Evolutionary conservation across 2,888 invertebrate species (phyloP).

Genomic region (Phengaris alcon): DNA sequence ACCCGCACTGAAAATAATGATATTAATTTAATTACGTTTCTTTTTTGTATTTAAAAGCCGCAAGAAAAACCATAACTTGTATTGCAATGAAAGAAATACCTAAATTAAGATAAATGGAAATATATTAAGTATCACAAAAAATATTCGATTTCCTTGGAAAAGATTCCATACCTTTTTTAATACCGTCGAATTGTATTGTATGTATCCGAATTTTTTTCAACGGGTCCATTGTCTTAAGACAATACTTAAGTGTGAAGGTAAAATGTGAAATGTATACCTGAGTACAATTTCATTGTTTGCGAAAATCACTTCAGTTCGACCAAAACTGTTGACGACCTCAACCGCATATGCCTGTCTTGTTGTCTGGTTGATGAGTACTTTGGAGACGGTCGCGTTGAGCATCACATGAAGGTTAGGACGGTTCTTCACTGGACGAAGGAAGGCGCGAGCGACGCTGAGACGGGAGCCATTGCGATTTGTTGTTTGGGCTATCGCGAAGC

Average conservation of each 20-base stretch:
- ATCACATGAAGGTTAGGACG: slow-evolving; percentile 90
- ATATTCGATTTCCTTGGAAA: not conserved
- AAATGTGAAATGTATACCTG: slow-evolving; percentile 58
- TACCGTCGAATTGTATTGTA: not conserved
- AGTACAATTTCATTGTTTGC: slow-evolving; percentile 84
- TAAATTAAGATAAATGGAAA: no score
- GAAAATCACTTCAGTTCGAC: slow-evolving; percentile 78
- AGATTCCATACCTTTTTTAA: not conserved
- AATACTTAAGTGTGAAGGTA: slow-evolving; percentile 6
- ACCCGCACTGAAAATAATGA: slow-evolving; percentile 78
- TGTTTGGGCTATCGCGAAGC: slow-evolving; percentile 93
- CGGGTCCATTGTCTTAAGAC: not conserved
- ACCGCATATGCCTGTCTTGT: slow-evolving; percentile 88
- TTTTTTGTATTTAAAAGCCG: no score
- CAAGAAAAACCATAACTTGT: no score
- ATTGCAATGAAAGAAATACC: no score
- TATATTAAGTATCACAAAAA: not conserved
- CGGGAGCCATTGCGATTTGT: slow-evolving; percentile 92
- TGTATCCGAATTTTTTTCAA: not conserved
- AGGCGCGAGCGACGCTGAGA: slow-evolving; percentile 89
- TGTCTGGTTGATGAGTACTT: slow-evolving; percentile 86
- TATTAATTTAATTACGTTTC: not conserved
- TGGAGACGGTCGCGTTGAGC: slow-evolving; percentile 89
- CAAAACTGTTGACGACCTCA: slow-evolving; percentile 81
- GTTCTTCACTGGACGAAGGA: slow-evolving; percentile 86